phyloP scores from a whole-genome alignment of 2,113 vertebrate species.

The Psephotus haematonotus region DNA sequence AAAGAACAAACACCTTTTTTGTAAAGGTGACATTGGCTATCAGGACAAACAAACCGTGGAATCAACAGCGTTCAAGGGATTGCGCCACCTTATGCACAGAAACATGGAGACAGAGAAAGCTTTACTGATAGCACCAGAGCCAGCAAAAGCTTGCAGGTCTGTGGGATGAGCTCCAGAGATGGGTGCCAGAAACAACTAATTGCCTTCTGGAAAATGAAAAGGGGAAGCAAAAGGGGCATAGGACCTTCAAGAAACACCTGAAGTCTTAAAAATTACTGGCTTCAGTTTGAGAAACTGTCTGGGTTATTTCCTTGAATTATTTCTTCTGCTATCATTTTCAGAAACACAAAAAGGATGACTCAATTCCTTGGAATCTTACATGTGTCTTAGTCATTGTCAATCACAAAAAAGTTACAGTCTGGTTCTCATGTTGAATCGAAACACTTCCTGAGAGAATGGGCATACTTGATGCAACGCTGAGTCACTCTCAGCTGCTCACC shows the following conservation, averaged over 20 bases:
- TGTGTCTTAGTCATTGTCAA: constrained; percentile 64
- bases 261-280: not conserved
- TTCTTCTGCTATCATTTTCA: constrained; percentile 16
- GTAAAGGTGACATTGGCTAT: not conserved
- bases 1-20: not conserved
- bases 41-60: not conserved
- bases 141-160: not conserved
- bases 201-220: constrained; percentile 15
- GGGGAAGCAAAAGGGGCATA: not conserved
- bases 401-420: constrained; percentile 63
- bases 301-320: constrained; percentile 16
- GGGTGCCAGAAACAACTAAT: not conserved
- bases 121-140: not conserved
- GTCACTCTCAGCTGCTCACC: constrained; percentile 71
- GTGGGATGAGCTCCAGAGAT: not conserved
- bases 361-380: constrained; percentile 52
- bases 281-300: not conserved
- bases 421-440: constrained; percentile 61
- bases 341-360: constrained; percentile 65
- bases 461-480: constrained; percentile 60
- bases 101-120: not conserved
- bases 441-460: constrained; percentile 58
- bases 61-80: not conserved
- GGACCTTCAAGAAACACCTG: not conserved
- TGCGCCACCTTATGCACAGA: not conserved